A percentile compares a stretch with the other conserved stretches of the same genome.
phyloP scores from a whole-genome alignment of 35 echinoderm and acorn worm genomes.

The Ptychodera flava region DNA sequence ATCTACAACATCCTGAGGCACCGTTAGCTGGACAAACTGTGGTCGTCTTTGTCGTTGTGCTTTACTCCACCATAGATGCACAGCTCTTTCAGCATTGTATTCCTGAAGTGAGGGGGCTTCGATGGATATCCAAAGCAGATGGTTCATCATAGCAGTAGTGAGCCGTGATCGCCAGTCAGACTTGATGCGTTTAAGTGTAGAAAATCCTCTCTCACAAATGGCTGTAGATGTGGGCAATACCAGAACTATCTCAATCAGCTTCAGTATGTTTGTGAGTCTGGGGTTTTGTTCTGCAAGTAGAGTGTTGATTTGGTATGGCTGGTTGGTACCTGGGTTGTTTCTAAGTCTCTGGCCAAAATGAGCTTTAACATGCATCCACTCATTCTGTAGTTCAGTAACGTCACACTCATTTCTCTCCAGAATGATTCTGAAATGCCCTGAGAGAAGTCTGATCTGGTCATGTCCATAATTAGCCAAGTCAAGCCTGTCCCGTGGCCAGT shows the following conservation, averaged over 20 bases:
- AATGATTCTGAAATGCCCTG: constrained; percentile 14
- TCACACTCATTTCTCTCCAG: not conserved
- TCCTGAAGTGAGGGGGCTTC: no score
- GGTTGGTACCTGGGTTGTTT: not conserved
- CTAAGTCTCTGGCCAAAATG: not conserved
- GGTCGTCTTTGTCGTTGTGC: no score
- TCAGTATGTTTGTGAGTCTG: not conserved
- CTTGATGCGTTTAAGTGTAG: not conserved
- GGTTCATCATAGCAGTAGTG: not conserved
- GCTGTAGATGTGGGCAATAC: not conserved
- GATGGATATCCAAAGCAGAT: not conserved
- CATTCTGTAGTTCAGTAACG: not conserved
- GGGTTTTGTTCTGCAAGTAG: not conserved
- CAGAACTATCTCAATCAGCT: not conserved
- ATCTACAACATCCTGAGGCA: no score
- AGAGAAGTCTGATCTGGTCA: not conserved
- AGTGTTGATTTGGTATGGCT: constrained; percentile 12
- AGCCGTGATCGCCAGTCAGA: constrained; percentile 3
- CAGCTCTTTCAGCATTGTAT: no score
- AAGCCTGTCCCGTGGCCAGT: not conserved
- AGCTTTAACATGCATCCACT: constrained; percentile 17
- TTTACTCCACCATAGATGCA: no score
- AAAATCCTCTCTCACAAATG: constrained; percentile 5
- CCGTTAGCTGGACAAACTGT: no score
- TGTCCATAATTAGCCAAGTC: not conserved